phyloP scores from a whole-genome alignment of 92 coral and sea anemone genomes.

The Phenganax stokvisi region DNA sequence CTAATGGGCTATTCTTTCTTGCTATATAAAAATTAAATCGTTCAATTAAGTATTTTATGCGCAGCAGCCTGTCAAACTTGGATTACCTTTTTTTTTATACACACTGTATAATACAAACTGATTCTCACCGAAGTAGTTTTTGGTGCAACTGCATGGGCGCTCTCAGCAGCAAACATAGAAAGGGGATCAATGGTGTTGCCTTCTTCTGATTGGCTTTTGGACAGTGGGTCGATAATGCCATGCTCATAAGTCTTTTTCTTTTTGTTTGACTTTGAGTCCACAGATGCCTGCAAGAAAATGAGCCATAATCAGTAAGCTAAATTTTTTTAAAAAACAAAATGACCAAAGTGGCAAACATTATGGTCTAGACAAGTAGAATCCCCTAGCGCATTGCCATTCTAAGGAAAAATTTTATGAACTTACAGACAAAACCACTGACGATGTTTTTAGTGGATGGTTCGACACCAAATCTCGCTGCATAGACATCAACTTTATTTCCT shows the following conservation, averaged over 20 bases:
- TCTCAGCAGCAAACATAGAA: conserved; percentile 94
- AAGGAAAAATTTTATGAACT: not conserved
- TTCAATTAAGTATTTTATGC: too few species aligned
- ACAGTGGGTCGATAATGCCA: conserved; percentile 55
- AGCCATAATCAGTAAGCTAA: not conserved
- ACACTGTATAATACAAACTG: not conserved
- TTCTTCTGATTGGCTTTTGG: conserved; percentile 41
- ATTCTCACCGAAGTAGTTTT: conserved; percentile 15
- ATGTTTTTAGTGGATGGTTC: conserved; percentile 23
- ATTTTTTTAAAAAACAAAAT: not conserved
- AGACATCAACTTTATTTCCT: conserved; percentile 11
- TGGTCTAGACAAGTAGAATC: not conserved
- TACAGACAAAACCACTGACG: conserved; percentile 9
- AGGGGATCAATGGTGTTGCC: conserved; percentile 90
- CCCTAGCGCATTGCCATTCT: not conserved
- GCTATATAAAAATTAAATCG: too few species aligned
- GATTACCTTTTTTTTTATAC: too few species aligned
- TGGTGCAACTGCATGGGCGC: conserved; percentile 41
- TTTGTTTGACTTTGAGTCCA: conserved; percentile 29
- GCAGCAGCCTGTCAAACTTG: too few species aligned
- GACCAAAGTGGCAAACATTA: not conserved
- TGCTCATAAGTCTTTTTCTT: conserved; percentile 27
- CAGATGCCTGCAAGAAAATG: not conserved
- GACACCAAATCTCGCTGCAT: conserved; percentile 12
- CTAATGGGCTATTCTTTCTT: too few species aligned